Evolutionary conservation across 1,140 invertebrate species (phyloP).

Genomic region (Notospermus geniculatus): DNA sequence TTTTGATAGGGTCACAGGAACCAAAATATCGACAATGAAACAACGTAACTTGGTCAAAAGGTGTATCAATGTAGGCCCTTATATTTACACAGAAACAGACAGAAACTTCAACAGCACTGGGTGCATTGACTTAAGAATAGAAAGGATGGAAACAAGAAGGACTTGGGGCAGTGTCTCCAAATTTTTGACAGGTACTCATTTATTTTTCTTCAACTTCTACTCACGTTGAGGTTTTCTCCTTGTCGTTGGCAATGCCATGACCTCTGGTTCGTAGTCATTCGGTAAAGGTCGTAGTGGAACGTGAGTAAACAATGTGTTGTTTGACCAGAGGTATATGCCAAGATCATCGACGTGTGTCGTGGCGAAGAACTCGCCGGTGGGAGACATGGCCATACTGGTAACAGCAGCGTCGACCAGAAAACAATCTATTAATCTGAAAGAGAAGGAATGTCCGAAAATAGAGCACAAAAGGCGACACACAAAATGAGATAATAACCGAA

Average conservation of each 20-base stretch:
- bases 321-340: slow-evolving; percentile 92
- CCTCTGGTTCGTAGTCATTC: slow-evolving; percentile 60
- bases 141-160: too few species aligned
- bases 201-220: slow-evolving; percentile 9
- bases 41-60: too few species aligned
- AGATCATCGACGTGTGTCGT: slow-evolving; percentile 84
- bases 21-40: too few species aligned
- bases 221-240: slow-evolving; percentile 5
- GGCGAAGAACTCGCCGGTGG: slow-evolving; percentile 84
- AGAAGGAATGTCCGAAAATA: slow-evolving; percentile 64
- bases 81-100: too few species aligned
- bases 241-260: slow-evolving; percentile 64
- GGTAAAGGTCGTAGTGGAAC: slow-evolving; percentile 75
- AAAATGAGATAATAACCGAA: too few species aligned
- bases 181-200: too few species aligned
- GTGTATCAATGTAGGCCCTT: too few species aligned
- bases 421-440: slow-evolving; percentile 51
- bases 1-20: too few species aligned
- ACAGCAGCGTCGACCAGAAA: slow-evolving; percentile 47
- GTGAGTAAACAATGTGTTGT: slow-evolving; percentile 78
- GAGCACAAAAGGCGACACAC: too few species aligned
- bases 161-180: too few species aligned
- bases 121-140: too few species aligned
- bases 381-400: slow-evolving; percentile 82
- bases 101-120: too few species aligned